Base-by-base conservation (phyloP, 2,888 invertebrate genomes). In the Pteria penguin region DNA sequence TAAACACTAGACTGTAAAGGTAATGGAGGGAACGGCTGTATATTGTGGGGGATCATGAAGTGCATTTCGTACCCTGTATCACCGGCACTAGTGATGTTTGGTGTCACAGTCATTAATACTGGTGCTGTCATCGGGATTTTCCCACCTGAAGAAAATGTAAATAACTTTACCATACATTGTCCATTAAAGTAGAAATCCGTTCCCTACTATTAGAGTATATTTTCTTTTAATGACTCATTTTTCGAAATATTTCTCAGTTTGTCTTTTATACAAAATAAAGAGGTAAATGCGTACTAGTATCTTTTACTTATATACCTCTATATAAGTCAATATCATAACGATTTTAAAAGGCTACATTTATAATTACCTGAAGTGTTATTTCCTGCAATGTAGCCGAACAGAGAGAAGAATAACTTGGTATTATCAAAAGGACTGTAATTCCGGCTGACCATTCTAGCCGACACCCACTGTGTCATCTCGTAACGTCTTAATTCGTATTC, bases 11-110 rank as follows among this genome's bases (percentile, higher is more conserved):
- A 11, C 36, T 83, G 80, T 1, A 65, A 69, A 5, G 83, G 83
- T 2, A 55, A 36, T 8, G 83, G 83, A 8, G 83, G 81, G 36
- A 72, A 75, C n/a, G 75, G 60, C 45, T 81, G 80, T 5, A 83
- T 67, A 54, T 55, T 63, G 57, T 74, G 75, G 2, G 83, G 83
- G 5, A 83, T 57, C 80, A 83, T 79, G 58, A 83, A 83, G 36
- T 68, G 67, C 71, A 75, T 74, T 57, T 67, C 67, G n/a, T 29
- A 32, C 32, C 32, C 63, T 11, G 68, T 68, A 5, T 55, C 26
- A 22, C 68, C 54, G 31, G 11, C 27, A 11, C 45, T 55, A n/a
- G 32, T 60, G 22, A 29, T 22, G 18, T 45, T 52, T 8, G 67
- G 62, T 14, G 24, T 32, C 11, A 68, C 22, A 4, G 31, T 63